These are phyloP conservation scores for Porites divaricata DNA, from an alignment of 92 coral and sea anemone genomes.

Conservation along the genomic window DNA sequence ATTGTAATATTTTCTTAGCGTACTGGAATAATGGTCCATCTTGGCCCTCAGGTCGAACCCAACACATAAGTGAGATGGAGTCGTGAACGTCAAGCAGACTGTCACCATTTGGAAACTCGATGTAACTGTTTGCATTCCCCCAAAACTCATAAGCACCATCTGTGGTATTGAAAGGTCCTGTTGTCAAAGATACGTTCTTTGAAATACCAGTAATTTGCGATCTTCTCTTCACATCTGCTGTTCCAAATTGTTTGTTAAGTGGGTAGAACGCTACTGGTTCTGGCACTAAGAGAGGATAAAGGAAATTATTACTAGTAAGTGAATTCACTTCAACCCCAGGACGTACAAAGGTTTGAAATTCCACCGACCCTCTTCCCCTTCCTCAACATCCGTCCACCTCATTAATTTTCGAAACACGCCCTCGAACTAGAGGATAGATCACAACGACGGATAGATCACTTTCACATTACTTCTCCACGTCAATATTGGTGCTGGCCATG, in stretches of 20 bases:
- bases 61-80: slow-evolving; percentile 26
- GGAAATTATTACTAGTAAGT: too few relatives aligned
- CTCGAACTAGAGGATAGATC: too few relatives aligned
- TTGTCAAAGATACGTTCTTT: neutral
- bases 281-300: neutral
- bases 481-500: too few relatives aligned
- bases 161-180: neutral
- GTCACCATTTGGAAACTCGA: slow-evolving; percentile 23
- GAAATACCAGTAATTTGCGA: neutral
- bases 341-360: too few relatives aligned
- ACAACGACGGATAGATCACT: too few relatives aligned
- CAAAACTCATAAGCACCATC: slow-evolving; percentile 12
- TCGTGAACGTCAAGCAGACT: neutral
- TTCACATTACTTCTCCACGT: too few relatives aligned
- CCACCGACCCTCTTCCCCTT: too few relatives aligned
- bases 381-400: too few relatives aligned
- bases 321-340: too few relatives aligned
- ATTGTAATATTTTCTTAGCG: neutral
- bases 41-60: slow-evolving; percentile 25
- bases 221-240: neutral
- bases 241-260: neutral
- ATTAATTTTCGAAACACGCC: too few relatives aligned
- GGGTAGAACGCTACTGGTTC: slow-evolving; percentile 4
- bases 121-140: neutral
- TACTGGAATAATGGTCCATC: slow-evolving; percentile 34